phyloP scores from a whole-genome alignment of 2,797 vertebrate genomes.

The Picus viridis region DNA sequence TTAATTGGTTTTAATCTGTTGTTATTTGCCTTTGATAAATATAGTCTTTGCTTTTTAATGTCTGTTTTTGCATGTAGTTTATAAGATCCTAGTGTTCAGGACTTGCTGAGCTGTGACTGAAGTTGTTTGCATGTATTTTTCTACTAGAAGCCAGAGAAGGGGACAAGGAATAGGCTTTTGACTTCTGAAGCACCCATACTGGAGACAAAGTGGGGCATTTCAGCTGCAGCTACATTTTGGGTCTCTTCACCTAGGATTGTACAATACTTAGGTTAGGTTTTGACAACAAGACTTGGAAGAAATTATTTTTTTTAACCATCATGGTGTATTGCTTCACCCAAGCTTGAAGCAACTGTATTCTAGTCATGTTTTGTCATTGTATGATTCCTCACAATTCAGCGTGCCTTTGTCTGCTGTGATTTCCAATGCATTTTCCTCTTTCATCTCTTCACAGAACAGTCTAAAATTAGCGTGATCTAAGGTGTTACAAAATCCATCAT shows the following conservation, averaged over 20 bases:
- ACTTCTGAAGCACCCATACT: background rate
- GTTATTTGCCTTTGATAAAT: background rate
- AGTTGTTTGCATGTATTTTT: background rate
- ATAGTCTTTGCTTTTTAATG: background rate
- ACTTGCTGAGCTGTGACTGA: background rate
- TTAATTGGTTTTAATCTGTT: background rate
- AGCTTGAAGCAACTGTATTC: background rate
- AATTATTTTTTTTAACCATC: background rate
- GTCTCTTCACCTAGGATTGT: background rate
- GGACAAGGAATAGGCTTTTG: background rate
- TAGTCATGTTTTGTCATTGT: background rate
- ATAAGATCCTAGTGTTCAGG: background rate
- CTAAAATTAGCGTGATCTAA: background rate
- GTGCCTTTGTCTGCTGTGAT: background rate
- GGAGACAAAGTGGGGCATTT: background rate
- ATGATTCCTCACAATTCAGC: background rate
- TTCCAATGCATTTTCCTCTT: constrained; percentile 7
- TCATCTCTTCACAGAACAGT: background rate
- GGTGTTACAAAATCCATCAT: background rate
- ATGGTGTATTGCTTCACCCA: background rate
- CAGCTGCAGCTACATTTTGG: background rate
- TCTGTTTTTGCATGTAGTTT: background rate
- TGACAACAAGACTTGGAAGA: background rate
- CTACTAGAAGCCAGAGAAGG: background rate
- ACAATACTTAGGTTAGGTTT: background rate